Evolutionary conservation across 2,113 vertebrate species (phyloP).

Genomic region (Anguilla rostrata): DNA sequence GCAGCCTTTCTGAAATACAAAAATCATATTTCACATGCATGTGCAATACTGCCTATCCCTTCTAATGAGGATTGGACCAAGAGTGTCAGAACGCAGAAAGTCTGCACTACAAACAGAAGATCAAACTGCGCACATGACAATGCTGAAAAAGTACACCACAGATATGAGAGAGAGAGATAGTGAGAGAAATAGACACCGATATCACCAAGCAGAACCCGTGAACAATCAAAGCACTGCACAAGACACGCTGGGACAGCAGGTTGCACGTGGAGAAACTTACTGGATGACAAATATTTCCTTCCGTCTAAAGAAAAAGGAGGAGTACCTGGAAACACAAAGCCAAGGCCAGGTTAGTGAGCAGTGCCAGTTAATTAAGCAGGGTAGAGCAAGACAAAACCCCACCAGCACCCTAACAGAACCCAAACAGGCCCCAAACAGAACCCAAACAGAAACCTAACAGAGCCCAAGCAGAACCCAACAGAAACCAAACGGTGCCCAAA

Average conservation of each 20-base stretch:
- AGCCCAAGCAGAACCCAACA: too few relatives aligned
- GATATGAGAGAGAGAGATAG: not conserved
- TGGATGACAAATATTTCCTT: constrained; percentile 99
- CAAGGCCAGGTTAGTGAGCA: constrained; percentile 68
- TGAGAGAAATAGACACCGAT: not conserved
- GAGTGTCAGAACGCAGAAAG: too few relatives aligned
- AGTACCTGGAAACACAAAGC: constrained; percentile 89
- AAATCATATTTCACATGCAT: too few relatives aligned
- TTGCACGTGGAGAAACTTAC: constrained; percentile 78
- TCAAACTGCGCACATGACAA: too few relatives aligned
- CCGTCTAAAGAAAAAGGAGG: constrained; percentile 98
- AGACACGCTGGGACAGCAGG: constrained; percentile 29
- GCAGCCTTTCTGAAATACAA: too few relatives aligned
- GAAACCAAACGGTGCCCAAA: too few relatives aligned
- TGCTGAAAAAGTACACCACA: not conserved
- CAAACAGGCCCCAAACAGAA: too few relatives aligned
- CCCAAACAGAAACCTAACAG: too few relatives aligned
- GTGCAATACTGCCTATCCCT: too few relatives aligned
- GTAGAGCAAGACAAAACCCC: not conserved
- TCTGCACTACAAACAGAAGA: too few relatives aligned
- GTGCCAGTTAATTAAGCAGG: constrained; percentile 34
- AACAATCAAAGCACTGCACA: not conserved
- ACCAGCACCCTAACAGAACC: too few relatives aligned
- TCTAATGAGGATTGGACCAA: too few relatives aligned
- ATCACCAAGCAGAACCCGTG: not conserved